phyloP scores from a whole-genome alignment of 2,113 vertebrate species.

The Motacilla alba region DNA sequence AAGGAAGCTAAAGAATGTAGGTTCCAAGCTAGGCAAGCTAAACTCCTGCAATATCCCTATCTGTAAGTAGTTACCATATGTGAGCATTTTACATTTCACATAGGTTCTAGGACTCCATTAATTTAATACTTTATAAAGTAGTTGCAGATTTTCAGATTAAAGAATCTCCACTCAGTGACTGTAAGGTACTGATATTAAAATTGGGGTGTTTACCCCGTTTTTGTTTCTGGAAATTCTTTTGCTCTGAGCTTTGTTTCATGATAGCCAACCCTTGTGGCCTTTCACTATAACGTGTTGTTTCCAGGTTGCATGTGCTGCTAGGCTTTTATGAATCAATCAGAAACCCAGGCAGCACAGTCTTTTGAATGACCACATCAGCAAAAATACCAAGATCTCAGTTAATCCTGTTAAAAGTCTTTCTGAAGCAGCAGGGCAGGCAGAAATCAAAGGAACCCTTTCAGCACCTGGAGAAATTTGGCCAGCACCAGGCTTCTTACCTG shows the following conservation, averaged over 20 bases:
- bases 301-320: background rate
- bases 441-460: background rate
- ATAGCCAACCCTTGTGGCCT: background rate
- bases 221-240: background rate
- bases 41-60: background rate
- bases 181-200: background rate
- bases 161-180: background rate
- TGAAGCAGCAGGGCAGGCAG: background rate
- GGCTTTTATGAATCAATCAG: background rate
- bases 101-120: background rate
- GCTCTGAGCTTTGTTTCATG: background rate
- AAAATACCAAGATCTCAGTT: background rate
- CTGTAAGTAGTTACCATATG: background rate
- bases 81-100: background rate
- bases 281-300: rapidly evolving
- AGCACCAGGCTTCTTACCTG: background rate
- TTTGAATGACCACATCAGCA: background rate
- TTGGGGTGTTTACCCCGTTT: rapidly evolving
- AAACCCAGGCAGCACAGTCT: background rate
- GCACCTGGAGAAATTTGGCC: background rate
- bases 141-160: background rate
- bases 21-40: background rate
- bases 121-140: background rate
- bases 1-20: background rate
- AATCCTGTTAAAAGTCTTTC: background rate